A percentile compares a stretch with the other conserved stretches of the same genome.
phyloP scores from a whole-genome alignment of 2,888 invertebrate species.

The Chironomus tentans region DNA sequence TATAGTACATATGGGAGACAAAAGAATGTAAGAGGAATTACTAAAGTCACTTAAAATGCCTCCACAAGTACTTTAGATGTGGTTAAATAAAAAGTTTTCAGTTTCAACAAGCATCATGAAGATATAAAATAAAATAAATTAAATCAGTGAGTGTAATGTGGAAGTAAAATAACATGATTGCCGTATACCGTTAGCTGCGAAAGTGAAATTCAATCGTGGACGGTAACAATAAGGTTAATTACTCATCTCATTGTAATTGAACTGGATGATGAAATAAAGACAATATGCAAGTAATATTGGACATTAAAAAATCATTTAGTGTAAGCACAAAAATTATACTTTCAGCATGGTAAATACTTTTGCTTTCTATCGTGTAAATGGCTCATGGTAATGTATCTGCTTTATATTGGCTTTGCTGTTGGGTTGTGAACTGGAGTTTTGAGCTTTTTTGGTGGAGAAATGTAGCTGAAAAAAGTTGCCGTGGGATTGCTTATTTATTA shows the following conservation, averaged over 20 bases:
- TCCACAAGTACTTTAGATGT: too few relatives aligned
- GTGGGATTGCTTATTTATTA: too few relatives aligned
- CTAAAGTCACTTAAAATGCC: too few relatives aligned
- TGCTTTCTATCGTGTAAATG: not conserved
- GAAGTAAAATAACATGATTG: not conserved
- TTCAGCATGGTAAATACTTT: not conserved
- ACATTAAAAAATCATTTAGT: not conserved
- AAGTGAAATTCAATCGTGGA: not conserved
- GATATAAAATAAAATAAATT: too few relatives aligned
- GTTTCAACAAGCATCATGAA: not conserved
- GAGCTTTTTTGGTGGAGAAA: too few relatives aligned
- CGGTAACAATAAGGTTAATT: slow-evolving; percentile 1
- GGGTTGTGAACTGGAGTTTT: too few relatives aligned
- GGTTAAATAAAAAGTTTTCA: not conserved
- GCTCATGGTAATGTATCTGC: too few relatives aligned
- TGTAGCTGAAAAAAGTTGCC: too few relatives aligned
- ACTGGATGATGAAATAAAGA: not conserved
- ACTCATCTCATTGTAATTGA: not conserved
- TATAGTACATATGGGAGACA: too few relatives aligned
- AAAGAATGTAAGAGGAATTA: too few relatives aligned
- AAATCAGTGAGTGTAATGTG: not conserved
- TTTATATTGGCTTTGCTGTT: too few relatives aligned
- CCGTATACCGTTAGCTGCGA: not conserved
- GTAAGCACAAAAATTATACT: not conserved
- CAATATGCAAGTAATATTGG: not conserved